Base-by-base conservation (phyloP, 2,888 invertebrate species). In the Beris chalybata region DNA sequence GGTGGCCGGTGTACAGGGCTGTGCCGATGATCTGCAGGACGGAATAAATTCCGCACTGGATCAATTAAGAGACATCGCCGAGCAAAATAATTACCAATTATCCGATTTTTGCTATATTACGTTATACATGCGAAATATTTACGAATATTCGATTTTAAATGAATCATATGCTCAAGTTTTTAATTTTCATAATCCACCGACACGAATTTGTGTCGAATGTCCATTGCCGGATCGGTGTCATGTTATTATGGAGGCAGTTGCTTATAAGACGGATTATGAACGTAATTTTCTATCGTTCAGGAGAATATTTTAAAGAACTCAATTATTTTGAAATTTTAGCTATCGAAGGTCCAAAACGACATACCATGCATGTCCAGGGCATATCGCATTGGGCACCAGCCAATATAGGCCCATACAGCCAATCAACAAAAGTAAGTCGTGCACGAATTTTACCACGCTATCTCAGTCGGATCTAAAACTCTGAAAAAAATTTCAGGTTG, bases 321-420 rank as follows among this genome's bases (percentile, higher is more conserved):
- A 38, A 38, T 38, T 9, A 38, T 7, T 38, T 38, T 7, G 30
- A 61, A 31, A 38, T 64, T 64, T 44, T 32, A 65, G 65, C 53
- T 7, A 67, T 72, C 54, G 78, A 79, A 70, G 54, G 31, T 32
- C 61, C 59, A 66, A 85, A 85, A 72, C 85, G 91, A 68, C 84
- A 89, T 70, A 92, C 92, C 6, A 92, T 96, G 91, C 96, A 97
- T 78, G 95, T 97, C 48, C 96, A 96, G 81, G 91, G 95, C 70
- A 88, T 96, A 74, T 96, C 95, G 32, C 95, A 97, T 79, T 97
- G 97, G 97, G 95, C 96, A n/a, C 96, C 97, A 0, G 95, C 96
- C 68, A 96, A 95, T 78, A 96, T 97, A 74, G 97, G 96, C 54
- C 96, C 97, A 5, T 97, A 97, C 78, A 96, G 96, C 77, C 97